Evolutionary conservation across 2,113 vertebrate species (phyloP), one percentile per base, ranked within the genome.

Genomic region (Chaenocephalus aceratus): DNA sequence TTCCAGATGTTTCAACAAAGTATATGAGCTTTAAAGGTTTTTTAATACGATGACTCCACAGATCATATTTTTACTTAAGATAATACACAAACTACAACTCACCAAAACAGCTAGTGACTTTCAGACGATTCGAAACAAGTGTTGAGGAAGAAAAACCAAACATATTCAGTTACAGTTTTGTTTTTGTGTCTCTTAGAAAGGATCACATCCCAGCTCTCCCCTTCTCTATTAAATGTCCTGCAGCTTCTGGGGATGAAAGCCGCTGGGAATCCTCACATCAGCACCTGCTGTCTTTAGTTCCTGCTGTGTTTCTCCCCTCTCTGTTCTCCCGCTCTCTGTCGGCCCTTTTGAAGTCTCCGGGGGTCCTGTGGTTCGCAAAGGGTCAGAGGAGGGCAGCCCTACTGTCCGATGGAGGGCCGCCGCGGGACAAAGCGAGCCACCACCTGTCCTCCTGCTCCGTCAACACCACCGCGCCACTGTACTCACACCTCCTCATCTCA

Each of bases 281-380:
- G 85, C 89, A 91, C 89, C 92, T 92, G 91, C 91, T 91, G 89
- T 84, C 82, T 91, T 88, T 82, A 70, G 82, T 90, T 79, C 89
- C 85, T 80, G 83, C 86, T 89, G 80, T 91, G 89, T 87, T 82
- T 62, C 73, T 83, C 83, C 75, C 52, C 76, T 82, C 77, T 62
- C 82, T 77, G 73, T 82, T 86, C 89, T 81, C 65, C 74, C 10
- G 46, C 73, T 72, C 77, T 53, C 76, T 77, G 60, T 74, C 18
- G 11, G 59, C 56, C 56, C 84, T 85, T 93, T 93, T 94, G 91
- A 94, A 89, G 91, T 89, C 51, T 70, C 59, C 7, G 14, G 83
- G 79, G 63, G 72, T 67, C 88, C 90, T 86, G 86, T 53, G 84
- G 89, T 49, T 90, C 90, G 88, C 88, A 91, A 92, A 92, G 84